Evolutionary conservation across 2,113 vertebrate genomes (phyloP), one percentile per base, ranked within the genome.

Genomic region (Jacana jacana): DNA sequence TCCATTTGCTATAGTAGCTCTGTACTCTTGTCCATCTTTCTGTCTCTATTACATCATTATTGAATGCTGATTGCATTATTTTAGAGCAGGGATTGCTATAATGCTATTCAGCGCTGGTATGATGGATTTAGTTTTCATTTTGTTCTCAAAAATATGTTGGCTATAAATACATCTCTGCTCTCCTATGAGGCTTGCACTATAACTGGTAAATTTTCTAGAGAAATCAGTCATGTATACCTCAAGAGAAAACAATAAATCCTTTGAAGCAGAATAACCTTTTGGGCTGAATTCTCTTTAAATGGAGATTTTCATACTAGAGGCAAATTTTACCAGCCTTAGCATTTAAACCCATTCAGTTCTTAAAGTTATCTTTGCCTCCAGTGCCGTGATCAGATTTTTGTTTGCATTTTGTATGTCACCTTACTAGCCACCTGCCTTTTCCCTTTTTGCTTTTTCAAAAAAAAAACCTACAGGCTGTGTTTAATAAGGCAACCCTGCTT

Each of bases 41-140:
- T 90, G 37, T 94, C 96, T 97, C 95, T 97, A 70, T 97, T 95
- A 75, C 89, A 96, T 94, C 88, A 65, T 96, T 96, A 87, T 91
- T 95, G 96, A 91, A 79, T 89, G 85, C 91, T 96, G 95, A 95
- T 96, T 97, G 93, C 91, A 95, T 97, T 96, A 89, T 95, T 95
- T 97, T 86, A 95, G 95, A 97, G 73, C 89, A 93, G 25, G 87
- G 83, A 81, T 95, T 84, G 81, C 90, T 91, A 30, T 97, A 95
- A 97, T 91, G 78, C 90, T 92, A 51, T 93, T 91, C 88, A 72
- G 81, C 91, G 65, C 9, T 57, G 28, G 78, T 66, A 77, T 86
- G 89, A 96, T 93, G 81, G 96, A 96, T 96, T 97, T 96, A 82
- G 87, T 97, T 98, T 97, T 97, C 95, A 94, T 98, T 98, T 97